These are phyloP conservation scores for Spermophilus dauricus DNA, from an alignment of 2,113 vertebrate genomes.

Conservation along the genomic window DNA sequence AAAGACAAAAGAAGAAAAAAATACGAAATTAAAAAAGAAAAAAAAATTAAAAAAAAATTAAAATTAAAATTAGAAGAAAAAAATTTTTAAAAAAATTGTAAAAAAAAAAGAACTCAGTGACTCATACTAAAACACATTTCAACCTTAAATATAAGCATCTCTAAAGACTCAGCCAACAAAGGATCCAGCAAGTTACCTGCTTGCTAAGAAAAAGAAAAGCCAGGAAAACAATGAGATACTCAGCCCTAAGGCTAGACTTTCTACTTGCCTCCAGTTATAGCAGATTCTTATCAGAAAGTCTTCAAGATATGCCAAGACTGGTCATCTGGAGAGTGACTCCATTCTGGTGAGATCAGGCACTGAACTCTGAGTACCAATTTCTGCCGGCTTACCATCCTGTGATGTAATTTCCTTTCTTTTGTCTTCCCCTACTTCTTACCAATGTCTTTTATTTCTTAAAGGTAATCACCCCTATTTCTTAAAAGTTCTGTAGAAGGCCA, in stretches of 20 bases:
- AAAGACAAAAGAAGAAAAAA: too few species aligned
- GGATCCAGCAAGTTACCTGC: not conserved
- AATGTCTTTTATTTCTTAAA: not conserved
- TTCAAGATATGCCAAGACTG: constrained; percentile 12
- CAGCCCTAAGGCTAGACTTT: not conserved
- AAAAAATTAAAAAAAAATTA: too few species aligned
- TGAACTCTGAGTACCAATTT: not conserved
- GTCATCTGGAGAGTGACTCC: not conserved
- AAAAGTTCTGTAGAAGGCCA: not conserved
- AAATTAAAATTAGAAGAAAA: too few species aligned
- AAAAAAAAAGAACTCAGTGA: constrained; percentile 65
- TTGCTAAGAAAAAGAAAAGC: constrained; percentile 54
- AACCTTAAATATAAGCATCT: not conserved
- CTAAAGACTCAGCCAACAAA: constrained; percentile 49
- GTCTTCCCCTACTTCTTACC: not conserved
- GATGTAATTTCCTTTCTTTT: not conserved
- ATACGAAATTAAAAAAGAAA: too few species aligned
- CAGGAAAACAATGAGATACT: not conserved
- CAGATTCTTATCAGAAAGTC: constrained; percentile 30
- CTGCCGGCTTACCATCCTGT: not conserved
- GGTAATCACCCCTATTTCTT: not conserved
- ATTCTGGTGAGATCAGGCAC: not conserved
- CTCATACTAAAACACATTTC: constrained; percentile 60
- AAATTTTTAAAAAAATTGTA: too few species aligned
- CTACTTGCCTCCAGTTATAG: not conserved